These are phyloP conservation scores for Rutpela maculata DNA, from an alignment of 2,888 invertebrate genomes.

Conservation along the genomic window DNA sequence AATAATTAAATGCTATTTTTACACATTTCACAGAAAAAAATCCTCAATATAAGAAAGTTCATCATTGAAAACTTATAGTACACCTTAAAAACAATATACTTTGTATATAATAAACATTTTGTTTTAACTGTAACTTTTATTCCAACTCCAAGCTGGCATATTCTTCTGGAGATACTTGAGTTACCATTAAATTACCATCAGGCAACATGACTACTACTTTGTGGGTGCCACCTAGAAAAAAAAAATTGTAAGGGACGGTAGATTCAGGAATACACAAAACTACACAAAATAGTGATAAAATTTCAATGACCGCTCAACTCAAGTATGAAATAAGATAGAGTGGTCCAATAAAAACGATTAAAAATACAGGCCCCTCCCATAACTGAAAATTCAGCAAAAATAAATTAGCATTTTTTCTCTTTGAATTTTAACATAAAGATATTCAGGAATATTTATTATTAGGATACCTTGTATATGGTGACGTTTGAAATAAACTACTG, in stretches of 20 bases:
- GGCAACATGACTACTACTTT: constrained; percentile 89
- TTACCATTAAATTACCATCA: constrained; percentile 91
- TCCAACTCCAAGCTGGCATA: constrained; percentile 79
- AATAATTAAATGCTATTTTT: constrained; percentile 46
- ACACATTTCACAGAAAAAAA: constrained; percentile 39
- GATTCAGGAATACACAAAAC: no score
- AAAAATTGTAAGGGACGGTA: neutral
- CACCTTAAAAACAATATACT: constrained; percentile 38
- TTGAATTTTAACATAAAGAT: no score
- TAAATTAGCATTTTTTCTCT: no score
- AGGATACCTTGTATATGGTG: no score
- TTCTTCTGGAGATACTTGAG: constrained; percentile 91
- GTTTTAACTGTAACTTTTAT: constrained; percentile 55
- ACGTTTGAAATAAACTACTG: no score
- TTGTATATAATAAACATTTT: constrained; percentile 11
- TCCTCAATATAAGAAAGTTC: constrained; percentile 4
- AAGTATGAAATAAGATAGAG: no score
- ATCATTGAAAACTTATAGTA: constrained; percentile 24
- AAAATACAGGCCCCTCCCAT: no score
- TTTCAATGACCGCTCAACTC: no score
- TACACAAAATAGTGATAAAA: no score
- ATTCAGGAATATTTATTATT: no score
- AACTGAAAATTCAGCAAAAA: no score
- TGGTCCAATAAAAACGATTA: no score
- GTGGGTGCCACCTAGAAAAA: constrained; percentile 83